Base-by-base conservation (phyloP, 2,888 invertebrate species). In the Drosophila bunnanda region DNA sequence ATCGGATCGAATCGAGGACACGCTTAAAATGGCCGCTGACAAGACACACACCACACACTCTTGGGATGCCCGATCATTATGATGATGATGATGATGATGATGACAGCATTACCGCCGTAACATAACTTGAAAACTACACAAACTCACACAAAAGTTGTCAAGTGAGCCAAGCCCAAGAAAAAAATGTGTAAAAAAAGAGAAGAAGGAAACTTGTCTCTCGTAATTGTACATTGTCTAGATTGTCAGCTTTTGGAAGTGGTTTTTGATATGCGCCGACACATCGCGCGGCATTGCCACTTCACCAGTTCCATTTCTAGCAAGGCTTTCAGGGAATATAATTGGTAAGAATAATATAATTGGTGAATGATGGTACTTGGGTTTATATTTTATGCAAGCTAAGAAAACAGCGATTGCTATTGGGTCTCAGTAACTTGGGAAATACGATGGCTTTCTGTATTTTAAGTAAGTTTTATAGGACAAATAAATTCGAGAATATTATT, bases 221-320 rank as follows among this genome's bases (percentile, higher is more conserved):
- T 82, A 82, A 82, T 82, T 88, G 89, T 86, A 80, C 81, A 86
- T 88, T 88, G 89, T 82, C 67, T 69, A 71, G 50, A 78, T 83
- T 89, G 88, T 86, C 59, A 57, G 76, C 66, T 74, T 53, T 53
- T 61, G 57, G 39, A 61, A 73, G 61, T 76, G 57, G 71, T 75
- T 69, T 74, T 69, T 89, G 89, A 83, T 89, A 86, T 87, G 82
- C 89, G 89, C 50, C 50, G 50, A 52, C 50, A 82, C 89, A 67
- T 66, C 75, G 82, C 75, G 82, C 71, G 58, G 62, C 71, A 77
- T 64, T 79, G 72, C 65, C 68, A 57, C 61, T 59, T 76, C 17
- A 75, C 20, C n/a, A n/a, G 48, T 34, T 32, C 52, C 28, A 25
- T 65, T 41, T 30, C 55, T 30, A 30, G 53, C 38, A 25, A 30